phyloP scores from a whole-genome alignment of 2,797 vertebrate species.

The Betta splendens region DNA sequence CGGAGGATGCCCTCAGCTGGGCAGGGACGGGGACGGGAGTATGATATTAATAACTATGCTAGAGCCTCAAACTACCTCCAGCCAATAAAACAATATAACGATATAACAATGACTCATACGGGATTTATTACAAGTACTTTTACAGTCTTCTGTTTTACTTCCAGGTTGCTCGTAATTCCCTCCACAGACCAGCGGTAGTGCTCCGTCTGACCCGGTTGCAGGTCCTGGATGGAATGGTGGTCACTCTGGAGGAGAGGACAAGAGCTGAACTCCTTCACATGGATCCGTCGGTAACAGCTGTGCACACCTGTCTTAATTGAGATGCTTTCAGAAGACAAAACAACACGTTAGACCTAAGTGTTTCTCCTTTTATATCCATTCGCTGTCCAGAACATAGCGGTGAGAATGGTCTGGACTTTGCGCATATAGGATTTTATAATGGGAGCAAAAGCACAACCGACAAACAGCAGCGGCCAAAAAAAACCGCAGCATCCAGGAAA shows the following conservation, averaged over 20 bases:
- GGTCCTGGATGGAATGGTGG: conserved; percentile 83
- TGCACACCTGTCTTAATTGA: no score
- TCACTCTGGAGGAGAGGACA: conserved; percentile 83
- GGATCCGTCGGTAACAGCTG: conserved; percentile 83
- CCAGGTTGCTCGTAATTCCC: conserved; percentile 82
- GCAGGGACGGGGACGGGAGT: conserved; percentile 33
- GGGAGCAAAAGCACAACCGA: conserved; percentile 33
- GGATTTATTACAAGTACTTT: conserved; percentile 7
- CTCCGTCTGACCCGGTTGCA: conserved; percentile 82
- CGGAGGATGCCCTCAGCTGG: conserved; percentile 58
- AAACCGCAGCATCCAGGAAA: no score
- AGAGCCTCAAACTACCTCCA: conserved; percentile 24
- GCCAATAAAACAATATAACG: conserved; percentile 1
- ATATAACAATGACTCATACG: conserved; percentile 4
- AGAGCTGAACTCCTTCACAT: conserved; percentile 80
- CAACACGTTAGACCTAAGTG: no score
- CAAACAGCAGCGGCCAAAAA: conserved; percentile 33
- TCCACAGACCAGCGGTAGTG: conserved; percentile 79
- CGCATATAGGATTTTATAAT: conserved; percentile 30
- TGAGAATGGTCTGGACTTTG: no score
- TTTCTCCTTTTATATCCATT: no score
- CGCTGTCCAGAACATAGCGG: no score
- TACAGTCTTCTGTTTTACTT: conserved; percentile 19
- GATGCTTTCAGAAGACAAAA: no score
- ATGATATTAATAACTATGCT: conserved; percentile 7